These are phyloP conservation scores for Drosophila greeni DNA, from an alignment of 2,888 invertebrate genomes.

Conservation along the genomic window DNA sequence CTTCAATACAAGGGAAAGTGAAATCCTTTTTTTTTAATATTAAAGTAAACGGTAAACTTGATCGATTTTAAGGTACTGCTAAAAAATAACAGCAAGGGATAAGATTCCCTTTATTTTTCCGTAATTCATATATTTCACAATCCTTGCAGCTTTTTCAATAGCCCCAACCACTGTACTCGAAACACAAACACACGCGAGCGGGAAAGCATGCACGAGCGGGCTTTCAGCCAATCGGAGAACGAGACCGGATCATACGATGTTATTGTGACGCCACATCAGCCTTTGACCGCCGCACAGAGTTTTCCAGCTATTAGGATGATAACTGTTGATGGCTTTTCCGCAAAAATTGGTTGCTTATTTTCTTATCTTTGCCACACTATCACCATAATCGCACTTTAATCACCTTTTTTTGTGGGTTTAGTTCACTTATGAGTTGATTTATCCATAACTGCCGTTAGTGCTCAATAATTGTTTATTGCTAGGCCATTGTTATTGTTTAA, in stretches of 20 bases:
- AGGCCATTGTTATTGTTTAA: neutral
- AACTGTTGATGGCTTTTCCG: conserved; percentile 8
- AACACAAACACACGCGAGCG: conserved; percentile 29
- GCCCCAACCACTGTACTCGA: conserved; percentile 27
- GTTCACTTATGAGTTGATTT: conserved; percentile 12
- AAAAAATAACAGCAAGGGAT: neutral
- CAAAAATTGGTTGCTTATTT: neutral
- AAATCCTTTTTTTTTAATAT: no score
- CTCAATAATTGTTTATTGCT: neutral
- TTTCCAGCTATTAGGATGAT: neutral
- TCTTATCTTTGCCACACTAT: neutral
- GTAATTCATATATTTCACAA: neutral
- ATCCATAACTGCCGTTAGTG: conserved; percentile 16
- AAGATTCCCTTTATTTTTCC: neutral
- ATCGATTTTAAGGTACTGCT: neutral
- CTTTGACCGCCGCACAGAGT: conserved; percentile 13
- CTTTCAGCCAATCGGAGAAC: conserved; percentile 75
- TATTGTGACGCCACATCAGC: conserved; percentile 31
- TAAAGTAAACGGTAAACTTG: no score
- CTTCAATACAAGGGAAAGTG: no score
- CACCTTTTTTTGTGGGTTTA: conserved; percentile 16
- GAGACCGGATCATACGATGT: conserved; percentile 78
- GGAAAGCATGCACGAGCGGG: conserved; percentile 46
- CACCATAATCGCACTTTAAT: conserved; percentile 1
- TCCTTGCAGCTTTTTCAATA: neutral